A percentile compares a stretch with the other conserved stretches of the same genome.
Conservation (phyloP, 1,140 invertebrate genomes). For the Diorhabda carinulata region DNA sequence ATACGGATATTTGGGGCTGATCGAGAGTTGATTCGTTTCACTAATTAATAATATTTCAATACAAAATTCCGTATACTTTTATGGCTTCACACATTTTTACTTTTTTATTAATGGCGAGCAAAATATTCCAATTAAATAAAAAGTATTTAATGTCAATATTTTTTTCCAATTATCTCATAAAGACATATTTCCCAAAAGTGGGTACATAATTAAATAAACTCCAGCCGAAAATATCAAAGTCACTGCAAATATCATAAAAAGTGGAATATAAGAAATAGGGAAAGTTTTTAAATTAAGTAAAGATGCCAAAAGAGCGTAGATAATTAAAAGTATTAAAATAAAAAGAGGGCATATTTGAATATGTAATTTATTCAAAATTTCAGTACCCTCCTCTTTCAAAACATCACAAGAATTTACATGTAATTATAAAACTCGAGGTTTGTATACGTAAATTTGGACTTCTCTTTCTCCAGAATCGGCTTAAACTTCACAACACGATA, state of each 20-base stretch:
- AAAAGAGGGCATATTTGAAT: constrained; percentile 27
- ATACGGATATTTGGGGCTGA: too few species aligned
- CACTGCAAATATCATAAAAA: background rate
- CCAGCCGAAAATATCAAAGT: background rate
- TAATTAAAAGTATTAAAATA: constrained; percentile 30
- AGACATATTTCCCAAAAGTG: background rate
- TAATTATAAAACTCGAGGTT: constrained; percentile 38
- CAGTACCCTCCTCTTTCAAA: constrained; percentile 35
- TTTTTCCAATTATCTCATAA: background rate
- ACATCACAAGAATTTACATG: constrained; percentile 41
- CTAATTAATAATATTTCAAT: too few species aligned
- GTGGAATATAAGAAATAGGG: constrained; percentile 1
- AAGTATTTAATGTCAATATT: background rate
- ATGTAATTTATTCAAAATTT: constrained; percentile 38
- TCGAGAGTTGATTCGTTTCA: too few species aligned
- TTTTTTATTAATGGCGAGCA: too few species aligned
- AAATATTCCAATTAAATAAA: too few species aligned
- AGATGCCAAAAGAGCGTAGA: constrained; percentile 25
- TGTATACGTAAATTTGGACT: constrained; percentile 26
- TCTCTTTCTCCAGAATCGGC: constrained; percentile 26
- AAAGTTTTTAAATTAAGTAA: constrained; percentile 21
- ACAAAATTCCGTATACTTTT: too few species aligned
- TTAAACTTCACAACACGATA: background rate
- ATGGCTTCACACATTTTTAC: too few species aligned
- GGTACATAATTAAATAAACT: constrained; percentile 1